Base-by-base conservation (phyloP, 2,888 invertebrate genomes). In the Phorcus lineatus region DNA sequence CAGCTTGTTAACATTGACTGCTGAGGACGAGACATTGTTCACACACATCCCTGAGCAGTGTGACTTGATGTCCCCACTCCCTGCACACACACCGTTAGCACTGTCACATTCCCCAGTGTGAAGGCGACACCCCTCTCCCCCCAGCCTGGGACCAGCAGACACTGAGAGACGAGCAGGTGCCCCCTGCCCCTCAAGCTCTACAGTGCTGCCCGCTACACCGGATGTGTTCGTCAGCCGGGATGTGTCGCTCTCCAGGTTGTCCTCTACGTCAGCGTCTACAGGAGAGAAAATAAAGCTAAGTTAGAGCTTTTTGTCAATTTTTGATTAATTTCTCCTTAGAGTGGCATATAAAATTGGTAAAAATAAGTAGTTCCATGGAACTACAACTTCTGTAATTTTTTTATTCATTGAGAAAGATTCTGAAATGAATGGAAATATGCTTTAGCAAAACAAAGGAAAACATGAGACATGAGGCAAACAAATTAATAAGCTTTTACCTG, bases 221-320 rank as follows among this genome's bases (percentile, higher is more conserved):
- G 28, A 36, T 13, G 70, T 17, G n/a, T 54, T 24, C 76, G 28
- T 17, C 53, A 76, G 77, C 74, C 86, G 81, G 1, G 89, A 88
- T 22, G 87, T 86, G 76, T 92, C 92, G 85, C 89, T 91, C 67
- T 93, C 92, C 24, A 91, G 78, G 84, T 93, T 93, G 83, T 93
- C 93, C 80, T 93, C 93, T 24, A 93, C 88, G 86, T 93, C 93
- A 74, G 93, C 93, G 90, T 93, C 93, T 91, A 82, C 47, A 47
- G 47, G 1, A 47, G 47, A 47, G 47, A 11, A 47, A 47, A 11
- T 6, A 13, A 47, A 47, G 47, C 36, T 47, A 1, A 47, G 47
- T 47, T 47, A 47, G 47, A 11, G 13, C 11, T 47, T 47, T 4
- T 6, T 47, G 47, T 6, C 47, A 47, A 36, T 36, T 4, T 36